Percentiles rank a stretch among this genome's conserved stretches.
These are phyloP conservation scores for Drosophila nigrodunni DNA, from an alignment of 1,140 invertebrate genomes.

Conservation along the genomic window DNA sequence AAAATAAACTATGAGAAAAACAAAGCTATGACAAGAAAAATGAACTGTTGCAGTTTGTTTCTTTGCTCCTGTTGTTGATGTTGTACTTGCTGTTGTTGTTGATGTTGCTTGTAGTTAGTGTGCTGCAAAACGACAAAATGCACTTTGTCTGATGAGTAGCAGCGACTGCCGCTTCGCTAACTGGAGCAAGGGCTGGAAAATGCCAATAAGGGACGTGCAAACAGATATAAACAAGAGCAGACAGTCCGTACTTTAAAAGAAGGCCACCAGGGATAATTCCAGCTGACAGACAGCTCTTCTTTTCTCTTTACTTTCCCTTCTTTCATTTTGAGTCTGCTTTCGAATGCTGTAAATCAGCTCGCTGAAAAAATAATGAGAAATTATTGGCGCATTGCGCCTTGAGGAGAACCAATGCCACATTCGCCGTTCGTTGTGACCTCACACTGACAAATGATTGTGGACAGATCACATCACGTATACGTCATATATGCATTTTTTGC, in stretches of 20 bases:
- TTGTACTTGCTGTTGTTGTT: constrained; percentile 27
- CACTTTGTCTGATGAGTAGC: constrained; percentile 60
- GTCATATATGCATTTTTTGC: constrained; percentile 1
- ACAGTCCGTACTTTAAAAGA: constrained; percentile 16
- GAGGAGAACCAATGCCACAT: background rate
- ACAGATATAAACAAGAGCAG: constrained; percentile 4
- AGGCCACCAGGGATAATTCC: constrained; percentile 11
- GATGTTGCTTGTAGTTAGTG: constrained; percentile 24
- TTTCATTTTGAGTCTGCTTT: background rate
- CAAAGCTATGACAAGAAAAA: constrained; percentile 29
- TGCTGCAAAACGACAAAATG: constrained; percentile 49
- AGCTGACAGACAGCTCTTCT: constrained; percentile 26
- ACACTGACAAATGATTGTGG: constrained; percentile 6
- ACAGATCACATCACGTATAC: constrained; percentile 20
- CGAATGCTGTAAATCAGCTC: constrained; percentile 33
- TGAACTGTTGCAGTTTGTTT: constrained; percentile 34
- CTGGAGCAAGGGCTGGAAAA: background rate
- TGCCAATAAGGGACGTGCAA: constrained; percentile 29
- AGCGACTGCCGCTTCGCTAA: constrained; percentile 1
- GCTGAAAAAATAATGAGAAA: constrained; percentile 54
- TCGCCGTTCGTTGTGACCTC: background rate
- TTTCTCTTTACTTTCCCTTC: background rate
- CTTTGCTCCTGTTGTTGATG: background rate
- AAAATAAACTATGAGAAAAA: constrained; percentile 7
- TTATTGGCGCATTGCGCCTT: constrained; percentile 53